These are phyloP conservation scores for Netelia melanura DNA, from an alignment of 2,888 invertebrate species.

Conservation along the genomic window DNA sequence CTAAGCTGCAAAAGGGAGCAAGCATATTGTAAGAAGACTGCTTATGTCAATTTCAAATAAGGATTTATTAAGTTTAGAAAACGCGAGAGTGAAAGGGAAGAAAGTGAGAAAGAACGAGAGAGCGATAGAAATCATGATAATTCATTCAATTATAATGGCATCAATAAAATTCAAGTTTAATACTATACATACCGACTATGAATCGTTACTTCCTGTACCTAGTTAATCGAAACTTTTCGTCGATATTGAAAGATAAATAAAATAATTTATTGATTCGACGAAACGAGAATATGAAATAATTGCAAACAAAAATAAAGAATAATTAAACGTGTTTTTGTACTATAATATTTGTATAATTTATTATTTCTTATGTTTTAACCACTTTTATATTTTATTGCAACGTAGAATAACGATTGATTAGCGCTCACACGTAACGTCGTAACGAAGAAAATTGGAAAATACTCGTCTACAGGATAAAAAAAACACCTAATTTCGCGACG, in stretches of 20 bases:
- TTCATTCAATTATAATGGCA: slow-evolving; percentile 76
- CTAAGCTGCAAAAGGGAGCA: slow-evolving; percentile 80
- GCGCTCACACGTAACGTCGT: slow-evolving; percentile 32
- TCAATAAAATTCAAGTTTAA: slow-evolving; percentile 81
- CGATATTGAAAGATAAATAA: neutral
- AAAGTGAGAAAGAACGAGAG: slow-evolving; percentile 16
- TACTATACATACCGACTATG: slow-evolving; percentile 69
- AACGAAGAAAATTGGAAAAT: slow-evolving; percentile 43
- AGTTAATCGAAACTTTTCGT: neutral
- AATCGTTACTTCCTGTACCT: slow-evolving; percentile 31
- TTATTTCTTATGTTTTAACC: neutral
- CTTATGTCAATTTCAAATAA: slow-evolving; percentile 83
- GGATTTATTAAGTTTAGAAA: slow-evolving; percentile 77
- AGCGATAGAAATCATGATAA: slow-evolving; percentile 67
- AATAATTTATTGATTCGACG: neutral
- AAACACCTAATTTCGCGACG: neutral
- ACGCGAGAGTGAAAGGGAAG: slow-evolving; percentile 55
- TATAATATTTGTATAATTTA: slow-evolving; percentile 2
- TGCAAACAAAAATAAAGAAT: neutral
- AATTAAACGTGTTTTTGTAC: neutral
- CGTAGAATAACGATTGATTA: slow-evolving; percentile 33
- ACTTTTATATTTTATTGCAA: neutral
- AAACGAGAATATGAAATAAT: neutral
- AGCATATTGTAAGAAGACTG: slow-evolving; percentile 83
- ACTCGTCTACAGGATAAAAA: slow-evolving; percentile 13